Evolutionary conservation across 2,888 invertebrate genomes (phyloP), one percentile per base, ranked within the genome.

Genomic region (Adelphocoris suturalis): DNA sequence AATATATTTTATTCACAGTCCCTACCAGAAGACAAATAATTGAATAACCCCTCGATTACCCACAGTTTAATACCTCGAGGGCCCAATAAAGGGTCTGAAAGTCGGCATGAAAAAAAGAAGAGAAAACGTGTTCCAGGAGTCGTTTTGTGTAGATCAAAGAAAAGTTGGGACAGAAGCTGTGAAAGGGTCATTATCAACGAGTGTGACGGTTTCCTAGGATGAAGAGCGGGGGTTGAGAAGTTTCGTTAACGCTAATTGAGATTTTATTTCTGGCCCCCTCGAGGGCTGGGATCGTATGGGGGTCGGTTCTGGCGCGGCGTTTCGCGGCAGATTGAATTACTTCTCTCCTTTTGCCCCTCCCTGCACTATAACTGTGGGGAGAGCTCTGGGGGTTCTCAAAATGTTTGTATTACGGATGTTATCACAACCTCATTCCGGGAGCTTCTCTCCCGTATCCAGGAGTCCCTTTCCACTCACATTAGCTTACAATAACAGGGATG

Each of bases 101-200:
- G 78, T 37, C 78, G 47, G 16, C 16, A 46, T 47, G 11, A 76
- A 76, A 47, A 78, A 46, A 78, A 78, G 16, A n/a, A 16, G 2
- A 46, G 19, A 46, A 46, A 46, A 28, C 76, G 0, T 76, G 78
- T 46, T 47, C 78, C 28, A 37, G 78, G 28, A 78, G 78, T 78
- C 78, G 78, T 78, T 78, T 78, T 78, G 78, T 27, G 52, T 82
- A 52, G 82, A 82, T 82, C 82, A 82, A 82, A 82, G 52, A 82
- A 82, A 82, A 82, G 5, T 82, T 46, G 27, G 37, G 4, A 46
- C n/a, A 14, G 82, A 82, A 52, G 82, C 37, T 37, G 47, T 82
- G 47, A 82, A 82, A 52, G 82, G 82, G 55, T 82, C 82, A 82
- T 82, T 82, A 82, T 82, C 82, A 82, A 82, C 82, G 48, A n/a